These are phyloP conservation scores for Acleris holmiana DNA, from an alignment of 2,888 invertebrate genomes.

Conservation along the genomic window DNA sequence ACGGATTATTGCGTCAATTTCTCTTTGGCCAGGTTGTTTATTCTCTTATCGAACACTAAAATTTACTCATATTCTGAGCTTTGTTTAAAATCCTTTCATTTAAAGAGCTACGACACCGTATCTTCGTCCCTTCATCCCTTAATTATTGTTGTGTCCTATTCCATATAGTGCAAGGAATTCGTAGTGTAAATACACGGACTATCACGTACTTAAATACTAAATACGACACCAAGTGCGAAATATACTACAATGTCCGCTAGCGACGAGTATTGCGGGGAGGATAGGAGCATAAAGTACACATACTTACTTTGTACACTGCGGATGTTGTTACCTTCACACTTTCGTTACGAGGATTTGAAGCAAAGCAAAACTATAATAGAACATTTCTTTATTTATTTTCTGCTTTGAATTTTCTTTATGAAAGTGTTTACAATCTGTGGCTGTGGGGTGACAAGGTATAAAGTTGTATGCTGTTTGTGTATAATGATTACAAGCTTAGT, in stretches of 20 bases:
- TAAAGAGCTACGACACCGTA: not conserved
- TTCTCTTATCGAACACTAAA: too few species aligned
- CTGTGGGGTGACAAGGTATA: too few species aligned
- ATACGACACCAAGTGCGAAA: constrained; percentile 15
- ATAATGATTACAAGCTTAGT: too few species aligned
- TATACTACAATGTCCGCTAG: constrained; percentile 15
- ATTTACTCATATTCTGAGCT: too few species aligned
- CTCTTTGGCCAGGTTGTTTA: too few species aligned
- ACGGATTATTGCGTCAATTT: too few species aligned
- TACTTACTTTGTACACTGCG: constrained; percentile 10
- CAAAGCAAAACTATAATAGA: not conserved
- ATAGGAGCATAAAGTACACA: constrained; percentile 20
- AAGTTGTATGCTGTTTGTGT: too few species aligned
- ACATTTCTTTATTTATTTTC: not conserved
- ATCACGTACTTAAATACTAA: constrained; percentile 6
- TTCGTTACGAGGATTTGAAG: not conserved
- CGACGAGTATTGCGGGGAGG: constrained; percentile 11
- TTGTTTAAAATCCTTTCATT: too few species aligned
- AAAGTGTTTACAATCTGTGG: too few species aligned
- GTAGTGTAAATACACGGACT: constrained; percentile 3
- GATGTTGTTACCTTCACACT: constrained; percentile 7
- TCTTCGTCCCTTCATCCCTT: too few species aligned
- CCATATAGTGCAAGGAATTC: not conserved
- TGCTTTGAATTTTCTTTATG: too few species aligned
- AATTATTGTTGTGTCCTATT: too few species aligned